Evolutionary conservation across 2,888 invertebrate genomes (phyloP), one percentile per base, ranked within the genome.

Genomic region (Noctua janthina): DNA sequence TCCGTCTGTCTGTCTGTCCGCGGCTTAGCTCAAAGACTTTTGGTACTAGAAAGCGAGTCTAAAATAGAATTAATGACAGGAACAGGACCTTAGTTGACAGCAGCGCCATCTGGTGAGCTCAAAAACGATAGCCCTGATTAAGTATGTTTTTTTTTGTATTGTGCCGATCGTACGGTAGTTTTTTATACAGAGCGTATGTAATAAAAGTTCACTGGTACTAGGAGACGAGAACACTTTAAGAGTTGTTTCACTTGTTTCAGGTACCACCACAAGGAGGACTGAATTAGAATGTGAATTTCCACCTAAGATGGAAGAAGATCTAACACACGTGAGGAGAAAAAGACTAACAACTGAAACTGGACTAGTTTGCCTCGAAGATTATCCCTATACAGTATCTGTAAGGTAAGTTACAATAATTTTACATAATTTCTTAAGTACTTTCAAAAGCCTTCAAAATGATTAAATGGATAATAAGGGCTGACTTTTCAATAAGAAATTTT

Each of bases 221-320:
- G 85, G 87, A 81, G 17, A 72, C 70, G 0, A 86, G 68, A 76
- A 79, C 39, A 76, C 17, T 35, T 15, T 15, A 72, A 78, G 67
- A 82, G 70, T 54, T 66, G 13, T 35, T 74, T 17, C 11, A 5
- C 20, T 69, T 67, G 46, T 89, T 85, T 39, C 81, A 90, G 91
- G 88, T 86, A 87, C 89, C 39, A 91, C 94, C 23, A 93, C 94
- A 20, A 64, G 76, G 7, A 93, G 90, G 83, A 59, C 92, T 0
- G 95, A 95, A 1, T 81, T 96, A 79, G 96, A 97, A 93, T 97
- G 96, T 81, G 96, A 97, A 82, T 97, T 97, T 78, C 97, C 97
- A 0, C 97, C 97, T 4, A 96, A 94, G 90, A 90, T 90, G 86
- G 96, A 97, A 77, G 94, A 96, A 87, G 96, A 97, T 72, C 87